A percentile compares a stretch with the other conserved stretches of the same genome.
These are phyloP conservation scores for Puntigrus tetrazona DNA, from an alignment of 2,113 vertebrate species.

Conservation along the genomic window DNA sequence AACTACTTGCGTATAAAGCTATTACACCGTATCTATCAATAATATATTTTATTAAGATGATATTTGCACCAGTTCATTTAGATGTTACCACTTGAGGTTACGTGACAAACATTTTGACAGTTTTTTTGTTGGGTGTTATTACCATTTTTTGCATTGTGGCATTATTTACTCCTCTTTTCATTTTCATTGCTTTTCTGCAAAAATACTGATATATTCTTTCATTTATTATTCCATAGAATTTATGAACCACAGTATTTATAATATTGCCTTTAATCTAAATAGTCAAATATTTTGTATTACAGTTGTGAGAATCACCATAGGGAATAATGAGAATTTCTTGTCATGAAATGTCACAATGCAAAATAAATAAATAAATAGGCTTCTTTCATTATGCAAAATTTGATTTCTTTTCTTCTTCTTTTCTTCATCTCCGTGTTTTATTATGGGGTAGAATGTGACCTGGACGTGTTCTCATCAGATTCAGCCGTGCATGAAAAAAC, in stretches of 20 bases:
- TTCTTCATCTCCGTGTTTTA: neutral
- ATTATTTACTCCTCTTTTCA: neutral
- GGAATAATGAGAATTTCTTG: neutral
- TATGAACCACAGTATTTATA: neutral
- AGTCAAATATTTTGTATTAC: neutral
- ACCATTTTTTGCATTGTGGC: neutral
- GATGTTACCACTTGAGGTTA: neutral
- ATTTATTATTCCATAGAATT: neutral
- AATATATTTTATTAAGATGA: too few species aligned
- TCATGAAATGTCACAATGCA: neutral
- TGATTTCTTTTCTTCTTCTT: slow-evolving; percentile 5
- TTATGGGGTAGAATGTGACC: neutral
- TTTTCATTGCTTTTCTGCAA: neutral
- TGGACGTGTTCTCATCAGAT: slow-evolving; percentile 5
- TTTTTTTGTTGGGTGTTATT: neutral
- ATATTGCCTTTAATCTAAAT: neutral
- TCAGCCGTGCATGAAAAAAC: slow-evolving; percentile 13
- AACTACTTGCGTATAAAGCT: too few species aligned
- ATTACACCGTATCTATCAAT: too few species aligned
- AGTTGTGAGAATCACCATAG: neutral
- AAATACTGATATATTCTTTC: neutral
- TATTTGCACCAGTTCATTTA: neutral
- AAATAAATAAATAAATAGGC: slow-evolving; percentile 3
- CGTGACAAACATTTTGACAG: neutral
- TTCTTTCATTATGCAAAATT: slow-evolving; percentile 20